Evolutionary conservation across 2,888 invertebrate species (phyloP), one percentile per base, ranked within the genome.

Genomic region (Linnaemya tessellans): DNA sequence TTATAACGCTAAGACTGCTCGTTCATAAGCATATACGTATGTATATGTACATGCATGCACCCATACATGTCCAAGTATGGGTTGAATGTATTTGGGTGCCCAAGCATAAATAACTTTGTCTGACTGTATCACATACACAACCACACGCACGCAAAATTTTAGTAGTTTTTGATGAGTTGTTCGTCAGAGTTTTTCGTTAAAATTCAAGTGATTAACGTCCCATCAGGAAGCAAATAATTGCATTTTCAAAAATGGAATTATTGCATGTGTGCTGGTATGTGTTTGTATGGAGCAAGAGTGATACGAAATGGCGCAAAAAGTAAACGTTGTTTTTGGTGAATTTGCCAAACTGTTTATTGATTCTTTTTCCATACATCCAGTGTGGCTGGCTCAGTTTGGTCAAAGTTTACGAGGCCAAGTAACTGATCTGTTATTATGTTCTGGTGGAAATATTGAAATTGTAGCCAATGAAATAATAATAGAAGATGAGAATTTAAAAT

Each of bases 141-240:
- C 3, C 3, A 35, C n/a, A n/a, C 2, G 15, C 35, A 58, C n/a
- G n/a, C 35, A 35, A 3, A 0, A 35, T 58, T 35, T 30, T n/a
- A 30, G 15, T 58, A 56, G 22, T 56, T 56, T 15, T 56, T 22
- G 56, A 11, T 56, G 56, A 15, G 22, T 56, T 56, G 56, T 25
- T 56, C 15, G 13, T 30, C 56, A 30, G n/a, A 30, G 30, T 58
- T 58, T 58, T 58, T 58, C 30, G 30, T n/a, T 15, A 58, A 58
- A 58, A 35, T 58, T 35, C 1, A 58, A 35, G 58, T 35, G 58
- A 58, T 58, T 58, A 58, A 58, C 56, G 25, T 58, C 15, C 13
- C 30, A 25, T 58, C 56, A 30, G 5, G 3, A 58, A 58, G 15
- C 56, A 56, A 15, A 22, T 56, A 25, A 56, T 56, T 56, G 13